These are phyloP conservation scores for Mythimna albipuncta DNA, from an alignment of 2,888 invertebrate genomes.

Conservation along the genomic window DNA sequence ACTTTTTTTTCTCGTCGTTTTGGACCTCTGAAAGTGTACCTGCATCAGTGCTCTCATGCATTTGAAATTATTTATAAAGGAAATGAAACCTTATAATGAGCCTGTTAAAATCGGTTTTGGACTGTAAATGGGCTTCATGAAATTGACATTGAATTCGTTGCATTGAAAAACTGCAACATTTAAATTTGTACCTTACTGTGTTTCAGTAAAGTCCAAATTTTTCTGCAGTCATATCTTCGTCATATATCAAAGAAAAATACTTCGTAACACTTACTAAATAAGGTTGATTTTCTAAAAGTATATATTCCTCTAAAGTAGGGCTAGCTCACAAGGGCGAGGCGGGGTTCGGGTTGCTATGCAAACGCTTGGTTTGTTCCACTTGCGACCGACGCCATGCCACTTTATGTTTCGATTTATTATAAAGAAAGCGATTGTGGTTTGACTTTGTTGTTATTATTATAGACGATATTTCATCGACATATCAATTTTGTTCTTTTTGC, in stretches of 20 bases:
- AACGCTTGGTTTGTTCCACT: conserved; percentile 68
- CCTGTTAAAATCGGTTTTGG: conserved; percentile 34
- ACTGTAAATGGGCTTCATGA: conserved; percentile 42
- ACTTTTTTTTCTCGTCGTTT: conserved; percentile 68
- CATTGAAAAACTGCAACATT: conserved; percentile 45
- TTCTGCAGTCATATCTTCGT: not conserved
- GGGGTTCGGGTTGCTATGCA: conserved; percentile 80
- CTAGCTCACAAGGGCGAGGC: conserved; percentile 67
- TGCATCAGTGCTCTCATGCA: conserved; percentile 72
- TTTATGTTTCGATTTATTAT: conserved; percentile 24
- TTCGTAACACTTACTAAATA: not conserved
- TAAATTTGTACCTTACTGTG: conserved; percentile 39
- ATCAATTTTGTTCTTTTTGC: not conserved
- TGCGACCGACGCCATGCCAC: conserved; percentile 46
- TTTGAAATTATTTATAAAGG: conserved; percentile 43
- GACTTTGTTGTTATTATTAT: conserved; percentile 1
- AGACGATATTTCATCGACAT: not conserved
- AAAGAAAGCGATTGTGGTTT: conserved; percentile 24
- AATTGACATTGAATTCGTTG: conserved; percentile 70
- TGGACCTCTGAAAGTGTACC: conserved; percentile 68
- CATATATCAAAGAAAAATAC: conserved; percentile 34
- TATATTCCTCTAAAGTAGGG: conserved; percentile 54
- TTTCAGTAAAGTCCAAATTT: conserved; percentile 25
- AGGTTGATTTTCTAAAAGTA: conserved; percentile 46
- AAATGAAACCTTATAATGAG: conserved; percentile 11